phyloP scores from a whole-genome alignment of 2,113 vertebrate species.

The Varanus komodoensis region DNA sequence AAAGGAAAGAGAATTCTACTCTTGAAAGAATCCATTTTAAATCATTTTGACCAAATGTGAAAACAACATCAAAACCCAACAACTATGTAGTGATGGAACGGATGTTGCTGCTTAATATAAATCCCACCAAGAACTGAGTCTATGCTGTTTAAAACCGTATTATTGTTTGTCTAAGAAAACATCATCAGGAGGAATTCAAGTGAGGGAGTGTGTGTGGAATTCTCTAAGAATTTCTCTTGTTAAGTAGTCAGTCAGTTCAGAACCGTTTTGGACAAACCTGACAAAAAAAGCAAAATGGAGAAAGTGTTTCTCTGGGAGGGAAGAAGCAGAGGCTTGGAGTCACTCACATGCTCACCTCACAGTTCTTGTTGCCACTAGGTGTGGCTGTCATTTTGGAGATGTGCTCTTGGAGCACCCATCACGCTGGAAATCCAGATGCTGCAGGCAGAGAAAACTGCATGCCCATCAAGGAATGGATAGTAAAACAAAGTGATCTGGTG shows the following conservation, averaged over 20 bases:
- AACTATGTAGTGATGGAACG: too few species aligned
- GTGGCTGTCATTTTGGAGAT: slow-evolving; percentile 40
- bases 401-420: not conserved
- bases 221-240: not conserved
- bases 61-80: too few species aligned
- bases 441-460: too few species aligned
- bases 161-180: not conserved
- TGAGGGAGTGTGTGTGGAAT: not conserved
- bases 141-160: not conserved
- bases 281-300: not conserved
- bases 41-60: too few species aligned
- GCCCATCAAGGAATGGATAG: not conserved
- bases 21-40: too few species aligned
- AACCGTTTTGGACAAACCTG: not conserved
- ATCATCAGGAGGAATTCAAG: not conserved
- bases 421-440: not conserved
- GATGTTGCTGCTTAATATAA: too few species aligned
- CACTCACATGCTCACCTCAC: slow-evolving; percentile 33
- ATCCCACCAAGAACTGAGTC: too few species aligned
- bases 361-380: accelerated
- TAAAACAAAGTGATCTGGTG: not conserved
- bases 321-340: too few species aligned
- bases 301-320: accelerated
- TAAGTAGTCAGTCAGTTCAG: not conserved
- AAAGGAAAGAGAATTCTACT: too few species aligned